These are phyloP conservation scores for Macrosiphum euphorbiae DNA, from an alignment of 2,888 invertebrate genomes.

Conservation along the genomic window DNA sequence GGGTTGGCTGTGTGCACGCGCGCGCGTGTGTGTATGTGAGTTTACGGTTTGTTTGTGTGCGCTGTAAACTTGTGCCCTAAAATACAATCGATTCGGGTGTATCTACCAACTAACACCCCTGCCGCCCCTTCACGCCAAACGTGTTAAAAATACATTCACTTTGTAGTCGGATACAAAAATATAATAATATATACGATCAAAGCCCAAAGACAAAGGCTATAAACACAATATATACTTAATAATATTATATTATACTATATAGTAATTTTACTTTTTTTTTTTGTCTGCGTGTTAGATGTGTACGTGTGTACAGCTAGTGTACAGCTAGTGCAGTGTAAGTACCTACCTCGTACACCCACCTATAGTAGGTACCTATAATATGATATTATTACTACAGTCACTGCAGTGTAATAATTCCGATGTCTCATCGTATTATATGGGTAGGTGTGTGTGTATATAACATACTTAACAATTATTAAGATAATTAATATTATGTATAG, in stretches of 20 bases:
- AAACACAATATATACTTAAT: neutral
- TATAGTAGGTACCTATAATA: neutral
- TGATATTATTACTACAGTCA: neutral
- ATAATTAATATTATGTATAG: constrained; percentile 7
- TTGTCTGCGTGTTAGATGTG: neutral
- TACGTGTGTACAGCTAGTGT: neutral
- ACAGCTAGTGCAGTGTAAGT: too few species aligned
- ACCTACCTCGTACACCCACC: neutral
- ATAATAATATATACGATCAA: neutral
- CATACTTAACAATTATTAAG: neutral
- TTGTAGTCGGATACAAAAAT: neutral
- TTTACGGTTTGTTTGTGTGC: constrained; percentile 42
- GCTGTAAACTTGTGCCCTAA: constrained; percentile 35
- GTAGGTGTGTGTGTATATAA: neutral
- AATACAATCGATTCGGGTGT: constrained; percentile 55
- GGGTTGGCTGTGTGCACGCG: neutral
- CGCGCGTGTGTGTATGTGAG: neutral
- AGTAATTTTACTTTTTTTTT: neutral
- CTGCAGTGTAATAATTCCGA: neutral
- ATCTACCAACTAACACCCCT: constrained; percentile 9
- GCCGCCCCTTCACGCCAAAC: neutral
- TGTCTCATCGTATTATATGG: constrained; percentile 5
- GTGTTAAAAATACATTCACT: constrained; percentile 27
- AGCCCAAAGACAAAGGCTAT: neutral
- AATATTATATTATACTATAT: neutral